A percentile compares a stretch with the other conserved stretches of the same genome.
phyloP scores from a whole-genome alignment of 2,113 vertebrate genomes.

The Sinosuthora webbiana region DNA sequence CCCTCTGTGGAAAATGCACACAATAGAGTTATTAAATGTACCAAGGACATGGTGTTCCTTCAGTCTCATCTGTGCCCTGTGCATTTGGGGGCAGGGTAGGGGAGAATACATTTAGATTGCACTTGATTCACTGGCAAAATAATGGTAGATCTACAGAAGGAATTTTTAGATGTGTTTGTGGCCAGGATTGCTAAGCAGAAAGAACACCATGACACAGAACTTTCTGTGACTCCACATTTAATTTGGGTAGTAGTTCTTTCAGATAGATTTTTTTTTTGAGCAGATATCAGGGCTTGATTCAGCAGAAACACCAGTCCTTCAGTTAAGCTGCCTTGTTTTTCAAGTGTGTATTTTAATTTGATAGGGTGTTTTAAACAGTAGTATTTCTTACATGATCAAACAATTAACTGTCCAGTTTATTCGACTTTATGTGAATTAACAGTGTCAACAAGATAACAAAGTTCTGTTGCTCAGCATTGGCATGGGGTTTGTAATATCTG shows the following conservation, averaged over 20 bases:
- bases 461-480: background rate
- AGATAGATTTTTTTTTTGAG: background rate
- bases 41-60: background rate
- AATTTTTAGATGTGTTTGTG: background rate
- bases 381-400: background rate
- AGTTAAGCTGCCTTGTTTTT: background rate
- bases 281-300: background rate
- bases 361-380: background rate
- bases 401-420: background rate
- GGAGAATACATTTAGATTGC: background rate
- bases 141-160: background rate
- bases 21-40: background rate
- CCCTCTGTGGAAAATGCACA: background rate
- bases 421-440: background rate
- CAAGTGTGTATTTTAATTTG: background rate
- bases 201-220: background rate
- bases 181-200: background rate
- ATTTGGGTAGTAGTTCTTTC: background rate
- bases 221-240: background rate
- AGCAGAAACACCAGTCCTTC: background rate
- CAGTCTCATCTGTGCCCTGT: background rate
- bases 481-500: background rate
- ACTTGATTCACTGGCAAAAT: background rate
- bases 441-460: background rate
- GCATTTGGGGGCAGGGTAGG: background rate